Conservation (phyloP, 2,113 vertebrate species). For the human region GRCh38 chr3:82075501-82076000, state of each 20-base stretch:
- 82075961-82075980: slow-evolving; percentile 75
- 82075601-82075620: neutral
- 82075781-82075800: neutral
- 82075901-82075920: slow-evolving; percentile 52
- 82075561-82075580: neutral
- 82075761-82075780: neutral
- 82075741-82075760: neutral
- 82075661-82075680: neutral
- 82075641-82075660: neutral
- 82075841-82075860: slow-evolving; percentile 66
- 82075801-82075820: slow-evolving; percentile 27
- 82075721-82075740: neutral
- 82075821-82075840: slow-evolving; percentile 58
- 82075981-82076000: slow-evolving; percentile 72
- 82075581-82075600: neutral
- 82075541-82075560: neutral
- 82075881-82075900: slow-evolving; percentile 68
- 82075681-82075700: neutral
- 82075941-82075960: slow-evolving; percentile 59
- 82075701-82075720: neutral
- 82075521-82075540: neutral
- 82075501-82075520: neutral
- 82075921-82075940: slow-evolving; percentile 57
- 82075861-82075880: slow-evolving; percentile 52
- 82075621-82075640: neutral